Percentiles rank a stretch among this genome's conserved stretches.
phyloP scores from a whole-genome alignment of 1,140 invertebrate species.

The Eumaeus atala region DNA sequence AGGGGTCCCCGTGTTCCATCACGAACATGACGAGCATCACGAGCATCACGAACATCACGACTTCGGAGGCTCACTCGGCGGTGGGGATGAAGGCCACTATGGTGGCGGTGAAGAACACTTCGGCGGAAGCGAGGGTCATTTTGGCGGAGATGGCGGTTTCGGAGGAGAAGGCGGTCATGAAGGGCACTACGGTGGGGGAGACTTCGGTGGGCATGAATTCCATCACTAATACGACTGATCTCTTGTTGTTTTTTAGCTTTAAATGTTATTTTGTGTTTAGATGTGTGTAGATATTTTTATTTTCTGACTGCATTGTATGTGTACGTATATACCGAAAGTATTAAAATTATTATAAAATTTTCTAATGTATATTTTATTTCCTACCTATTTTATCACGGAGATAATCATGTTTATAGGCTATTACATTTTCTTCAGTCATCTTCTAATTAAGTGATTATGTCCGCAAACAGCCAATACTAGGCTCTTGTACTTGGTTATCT shows the following conservation, averaged over 20 bases:
- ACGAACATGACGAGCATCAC: conserved; percentile 41
- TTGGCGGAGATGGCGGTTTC: conserved; percentile 20
- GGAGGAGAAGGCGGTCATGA: conserved; percentile 11
- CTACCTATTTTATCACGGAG: too few relatives aligned
- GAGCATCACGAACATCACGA: conserved; percentile 32
- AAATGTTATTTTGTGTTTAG: conserved; percentile 71
- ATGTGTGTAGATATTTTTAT: conserved; percentile 13
- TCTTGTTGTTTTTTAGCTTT: conserved; percentile 73
- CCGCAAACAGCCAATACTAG: too few relatives aligned
- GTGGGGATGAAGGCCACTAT: conserved; percentile 12
- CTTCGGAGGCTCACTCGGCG: conserved; percentile 26
- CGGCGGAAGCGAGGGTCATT: conserved; percentile 27
- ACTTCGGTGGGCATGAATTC: conserved; percentile 42
- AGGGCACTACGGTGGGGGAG: conserved; percentile 1
- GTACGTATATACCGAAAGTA: conserved; percentile 65
- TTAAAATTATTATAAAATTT: conserved; percentile 42
- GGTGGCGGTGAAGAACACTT: conserved; percentile 29
- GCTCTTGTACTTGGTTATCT: too few relatives aligned
- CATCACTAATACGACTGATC: conserved; percentile 63
- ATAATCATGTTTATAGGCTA: too few relatives aligned
- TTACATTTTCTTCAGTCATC: too few relatives aligned
- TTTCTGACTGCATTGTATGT: conserved; percentile 35
- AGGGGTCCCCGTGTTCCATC: conserved; percentile 70
- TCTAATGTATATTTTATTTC: too few relatives aligned
- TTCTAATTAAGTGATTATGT: too few relatives aligned